Evolutionary conservation across 92 coral and sea anemone genomes (phyloP).

Genomic region (Actinostola sp.): DNA sequence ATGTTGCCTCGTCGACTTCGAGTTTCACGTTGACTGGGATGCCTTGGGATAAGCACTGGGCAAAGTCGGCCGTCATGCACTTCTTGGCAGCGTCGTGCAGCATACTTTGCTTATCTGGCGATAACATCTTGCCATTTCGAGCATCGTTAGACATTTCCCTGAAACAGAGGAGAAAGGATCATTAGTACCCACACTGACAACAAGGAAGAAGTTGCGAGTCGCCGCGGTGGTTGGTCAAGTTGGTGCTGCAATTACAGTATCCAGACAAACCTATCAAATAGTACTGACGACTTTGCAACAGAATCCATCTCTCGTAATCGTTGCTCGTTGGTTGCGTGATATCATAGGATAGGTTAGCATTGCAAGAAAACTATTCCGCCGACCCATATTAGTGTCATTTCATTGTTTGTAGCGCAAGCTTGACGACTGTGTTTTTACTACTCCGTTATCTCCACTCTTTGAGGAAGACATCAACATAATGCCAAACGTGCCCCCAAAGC

Average conservation of each 20-base stretch:
- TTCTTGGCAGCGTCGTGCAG: conserved; percentile 80
- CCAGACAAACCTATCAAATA: conserved; percentile 68
- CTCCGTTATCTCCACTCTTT: conserved; percentile 32
- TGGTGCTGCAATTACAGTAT: conserved; percentile 39
- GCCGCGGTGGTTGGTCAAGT: conserved; percentile 9
- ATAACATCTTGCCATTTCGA: conserved; percentile 79
- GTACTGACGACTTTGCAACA: conserved; percentile 62
- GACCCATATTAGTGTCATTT: conserved; percentile 66
- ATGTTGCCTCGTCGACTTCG: conserved; percentile 86
- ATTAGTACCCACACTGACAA: conserved; percentile 6
- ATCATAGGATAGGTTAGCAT: conserved; percentile 41
- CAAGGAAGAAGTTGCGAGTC: not conserved
- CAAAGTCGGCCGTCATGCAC: conserved; percentile 79
- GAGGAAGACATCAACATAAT: conserved; percentile 21
- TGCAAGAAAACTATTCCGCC: conserved; percentile 43
- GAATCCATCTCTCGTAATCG: conserved; percentile 60
- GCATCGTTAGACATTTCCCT: conserved; percentile 87
- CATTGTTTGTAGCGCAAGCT: conserved; percentile 34
- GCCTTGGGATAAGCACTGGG: conserved; percentile 76
- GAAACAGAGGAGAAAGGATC: conserved; percentile 17
- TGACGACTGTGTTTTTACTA: conserved; percentile 11
- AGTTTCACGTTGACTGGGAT: conserved; percentile 89
- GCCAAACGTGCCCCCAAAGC: conserved; percentile 11
- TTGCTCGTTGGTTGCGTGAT: conserved; percentile 66
- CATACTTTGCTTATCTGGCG: conserved; percentile 69